A percentile compares a stretch with the other conserved stretches of the same genome.
phyloP scores from a whole-genome alignment of 2,797 vertebrate species.

The Acrocephalus scirpaceus region DNA sequence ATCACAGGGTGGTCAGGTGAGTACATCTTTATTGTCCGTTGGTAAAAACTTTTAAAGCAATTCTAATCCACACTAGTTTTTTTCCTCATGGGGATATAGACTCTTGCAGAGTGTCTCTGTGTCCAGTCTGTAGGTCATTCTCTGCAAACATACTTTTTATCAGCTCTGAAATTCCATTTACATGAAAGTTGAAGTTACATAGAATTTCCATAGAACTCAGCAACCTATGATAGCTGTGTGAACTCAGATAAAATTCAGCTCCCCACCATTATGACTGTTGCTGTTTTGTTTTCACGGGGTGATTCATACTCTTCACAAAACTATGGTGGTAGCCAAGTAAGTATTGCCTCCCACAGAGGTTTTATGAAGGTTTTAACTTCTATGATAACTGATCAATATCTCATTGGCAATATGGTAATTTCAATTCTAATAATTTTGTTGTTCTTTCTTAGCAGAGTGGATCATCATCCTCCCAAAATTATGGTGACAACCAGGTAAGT shows the following conservation, averaged over 20 bases:
- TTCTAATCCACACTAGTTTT: not conserved
- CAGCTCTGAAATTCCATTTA: not conserved
- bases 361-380: not conserved
- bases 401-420: not conserved
- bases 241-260: not conserved
- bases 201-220: not conserved
- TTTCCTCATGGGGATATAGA: not conserved
- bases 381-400: not conserved
- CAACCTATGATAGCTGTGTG: not conserved
- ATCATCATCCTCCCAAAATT: conserved; percentile 38
- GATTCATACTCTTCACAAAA: conserved; percentile 22
- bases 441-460: not conserved
- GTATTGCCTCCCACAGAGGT: not conserved
- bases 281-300: not conserved
- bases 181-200: not conserved
- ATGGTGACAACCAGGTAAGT: conserved; percentile 35
- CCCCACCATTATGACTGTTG: not conserved
- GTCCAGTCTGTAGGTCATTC: not conserved
- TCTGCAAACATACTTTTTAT: not conserved
- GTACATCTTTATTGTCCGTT: not conserved
- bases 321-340: conserved; percentile 27
- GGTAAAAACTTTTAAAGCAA: not conserved
- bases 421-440: not conserved
- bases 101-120: not conserved
- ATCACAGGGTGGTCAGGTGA: conserved; percentile 14